Conservation (phyloP, 2,888 invertebrate genomes). For the Drosophila ezoana region DNA sequence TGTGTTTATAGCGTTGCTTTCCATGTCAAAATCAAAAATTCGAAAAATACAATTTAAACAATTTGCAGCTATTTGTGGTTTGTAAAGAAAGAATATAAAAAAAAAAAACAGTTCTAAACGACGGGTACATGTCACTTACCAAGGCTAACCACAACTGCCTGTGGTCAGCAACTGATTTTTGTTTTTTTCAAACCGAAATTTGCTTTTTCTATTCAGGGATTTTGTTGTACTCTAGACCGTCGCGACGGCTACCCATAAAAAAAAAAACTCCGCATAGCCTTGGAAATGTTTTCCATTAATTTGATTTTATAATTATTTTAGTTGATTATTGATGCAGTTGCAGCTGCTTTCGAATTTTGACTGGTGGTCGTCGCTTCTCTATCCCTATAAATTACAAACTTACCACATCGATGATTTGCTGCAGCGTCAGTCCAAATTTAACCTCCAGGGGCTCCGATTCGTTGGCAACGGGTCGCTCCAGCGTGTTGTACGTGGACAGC, state of each 20-base stretch:
- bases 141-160: slow-evolving; percentile 97
- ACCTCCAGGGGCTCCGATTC: slow-evolving; percentile 96
- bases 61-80: slow-evolving; percentile 11
- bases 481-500: slow-evolving; percentile 92
- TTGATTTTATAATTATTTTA: slow-evolving; percentile 23
- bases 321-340: slow-evolving; percentile 27
- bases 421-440: slow-evolving; percentile 95
- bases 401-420: slow-evolving; percentile 98
- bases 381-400: slow-evolving; percentile 85
- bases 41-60: slow-evolving; percentile 10
- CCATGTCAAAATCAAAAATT: neutral
- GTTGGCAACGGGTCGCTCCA: slow-evolving; percentile 96
- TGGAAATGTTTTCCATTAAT: slow-evolving; percentile 23
- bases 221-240: slow-evolving; percentile 8
- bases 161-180: slow-evolving; percentile 98
- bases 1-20: neutral
- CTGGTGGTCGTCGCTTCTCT: slow-evolving; percentile 15
- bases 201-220: neutral
- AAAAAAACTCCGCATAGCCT: slow-evolving; percentile 18
- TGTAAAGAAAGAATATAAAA: neutral
- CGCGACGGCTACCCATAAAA: slow-evolving; percentile 24
- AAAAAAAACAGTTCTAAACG: slow-evolving; percentile 25
- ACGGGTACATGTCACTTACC: slow-evolving; percentile 91
- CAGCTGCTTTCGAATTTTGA: slow-evolving; percentile 25
- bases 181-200: slow-evolving; percentile 87